Evolutionary conservation across 2,888 invertebrate genomes (phyloP).

Genomic region (Ametastegia equiseti): DNA sequence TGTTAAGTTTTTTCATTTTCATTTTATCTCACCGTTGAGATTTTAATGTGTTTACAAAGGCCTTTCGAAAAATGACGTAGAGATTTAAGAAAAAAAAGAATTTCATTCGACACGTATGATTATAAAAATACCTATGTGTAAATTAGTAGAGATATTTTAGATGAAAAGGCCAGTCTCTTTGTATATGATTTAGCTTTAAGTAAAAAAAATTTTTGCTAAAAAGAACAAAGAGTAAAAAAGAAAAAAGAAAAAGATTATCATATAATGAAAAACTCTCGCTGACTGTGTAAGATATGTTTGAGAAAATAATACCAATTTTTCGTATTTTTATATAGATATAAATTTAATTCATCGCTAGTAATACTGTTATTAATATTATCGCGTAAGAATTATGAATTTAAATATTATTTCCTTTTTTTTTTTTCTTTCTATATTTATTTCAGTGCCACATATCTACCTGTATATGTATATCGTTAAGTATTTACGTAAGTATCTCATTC

Average conservation of each 20-base stretch:
- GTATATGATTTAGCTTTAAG: background rate
- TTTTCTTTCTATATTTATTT: slow-evolving; percentile 20
- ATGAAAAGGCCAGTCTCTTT: background rate
- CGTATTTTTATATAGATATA: slow-evolving; percentile 33
- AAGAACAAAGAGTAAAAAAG: slow-evolving; percentile 22
- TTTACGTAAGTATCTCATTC: slow-evolving; percentile 8
- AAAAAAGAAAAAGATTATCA: slow-evolving; percentile 3
- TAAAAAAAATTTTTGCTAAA: slow-evolving; percentile 47
- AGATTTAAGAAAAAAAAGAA: too few relatives aligned
- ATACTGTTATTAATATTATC: background rate
- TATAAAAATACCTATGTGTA: background rate
- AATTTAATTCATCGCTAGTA: background rate
- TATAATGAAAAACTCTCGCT: slow-evolving; percentile 18
- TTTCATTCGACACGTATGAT: background rate
- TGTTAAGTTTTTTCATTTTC: background rate
- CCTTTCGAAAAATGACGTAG: background rate
- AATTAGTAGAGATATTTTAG: background rate
- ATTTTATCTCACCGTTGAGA: background rate
- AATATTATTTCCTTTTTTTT: background rate
- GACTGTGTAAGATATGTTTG: slow-evolving; percentile 18
- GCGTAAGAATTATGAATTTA: background rate
- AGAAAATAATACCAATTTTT: slow-evolving; percentile 26
- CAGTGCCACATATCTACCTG: slow-evolving; percentile 38
- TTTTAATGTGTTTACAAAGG: background rate
- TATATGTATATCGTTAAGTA: background rate